A percentile compares a stretch with the other conserved stretches of the same genome.
phyloP scores from a whole-genome alignment of 2,797 vertebrate genomes.

The Argyrosomus regius region DNA sequence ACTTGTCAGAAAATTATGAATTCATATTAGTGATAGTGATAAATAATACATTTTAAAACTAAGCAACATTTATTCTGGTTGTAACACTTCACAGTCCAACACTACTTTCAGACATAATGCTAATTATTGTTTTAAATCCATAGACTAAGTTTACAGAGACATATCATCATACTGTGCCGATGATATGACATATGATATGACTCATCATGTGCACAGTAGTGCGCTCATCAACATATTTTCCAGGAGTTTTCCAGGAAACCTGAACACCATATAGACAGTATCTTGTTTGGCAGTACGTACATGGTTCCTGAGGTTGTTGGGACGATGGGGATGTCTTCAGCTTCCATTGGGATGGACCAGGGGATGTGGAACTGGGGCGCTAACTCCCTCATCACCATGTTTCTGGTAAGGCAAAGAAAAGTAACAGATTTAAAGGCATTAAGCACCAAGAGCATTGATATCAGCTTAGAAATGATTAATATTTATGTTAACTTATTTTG shows the following conservation, averaged over 20 bases:
- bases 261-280: background rate
- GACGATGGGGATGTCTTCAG: conserved; percentile 98
- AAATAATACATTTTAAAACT: too few relatives aligned
- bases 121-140: background rate
- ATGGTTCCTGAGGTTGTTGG: conserved; percentile 98
- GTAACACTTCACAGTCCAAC: background rate
- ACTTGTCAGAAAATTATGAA: too few relatives aligned
- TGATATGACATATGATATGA: too few relatives aligned
- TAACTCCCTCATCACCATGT: conserved; percentile 98
- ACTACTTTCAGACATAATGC: background rate
- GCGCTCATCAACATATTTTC: background rate
- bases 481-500: too few relatives aligned
- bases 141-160: background rate
- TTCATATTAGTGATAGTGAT: too few relatives aligned
- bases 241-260: background rate
- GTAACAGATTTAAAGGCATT: background rate
- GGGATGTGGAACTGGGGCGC: conserved; percentile 98
- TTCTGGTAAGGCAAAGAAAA: conserved; percentile 82
- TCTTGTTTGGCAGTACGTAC: conserved; percentile 78
- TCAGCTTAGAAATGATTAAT: background rate
- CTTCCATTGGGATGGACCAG: conserved; percentile 97
- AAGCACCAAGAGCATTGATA: background rate
- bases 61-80: background rate
- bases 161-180: background rate
- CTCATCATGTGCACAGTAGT: background rate